Evolutionary conservation across 2,797 vertebrate species (phyloP).

Genomic region (Pseudotriccus pelzelni): DNA sequence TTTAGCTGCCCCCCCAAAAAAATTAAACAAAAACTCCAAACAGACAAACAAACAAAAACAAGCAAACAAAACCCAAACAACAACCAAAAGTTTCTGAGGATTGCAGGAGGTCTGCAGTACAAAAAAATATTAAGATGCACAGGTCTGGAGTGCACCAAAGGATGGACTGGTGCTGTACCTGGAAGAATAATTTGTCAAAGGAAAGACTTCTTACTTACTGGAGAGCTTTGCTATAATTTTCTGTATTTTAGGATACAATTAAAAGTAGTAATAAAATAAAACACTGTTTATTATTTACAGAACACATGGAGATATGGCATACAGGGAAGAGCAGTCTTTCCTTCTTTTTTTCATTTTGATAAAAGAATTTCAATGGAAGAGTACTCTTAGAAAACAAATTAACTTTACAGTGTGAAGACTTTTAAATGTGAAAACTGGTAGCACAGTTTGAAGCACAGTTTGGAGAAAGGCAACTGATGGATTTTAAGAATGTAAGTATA

Average conservation of each 20-base stretch:
- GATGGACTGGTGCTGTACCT: neutral
- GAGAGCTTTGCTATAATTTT: neutral
- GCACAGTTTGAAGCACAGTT: neutral
- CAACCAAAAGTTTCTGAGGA: neutral
- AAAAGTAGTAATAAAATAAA: conserved; percentile 30
- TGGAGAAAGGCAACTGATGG: neutral
- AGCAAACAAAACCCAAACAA: neutral
- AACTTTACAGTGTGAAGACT: neutral
- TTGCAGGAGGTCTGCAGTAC: neutral
- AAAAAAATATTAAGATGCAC: neutral
- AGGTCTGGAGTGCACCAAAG: neutral
- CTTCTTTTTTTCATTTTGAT: neutral
- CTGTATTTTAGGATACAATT: neutral
- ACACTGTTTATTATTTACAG: neutral
- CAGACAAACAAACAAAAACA: neutral
- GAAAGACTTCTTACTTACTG: neutral
- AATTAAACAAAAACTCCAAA: neutral
- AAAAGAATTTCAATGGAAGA: neutral
- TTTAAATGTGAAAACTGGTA: neutral
- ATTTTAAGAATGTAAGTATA: neutral
- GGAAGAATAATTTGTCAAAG: neutral
- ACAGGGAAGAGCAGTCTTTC: neutral
- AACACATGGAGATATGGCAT: neutral
- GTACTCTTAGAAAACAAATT: neutral
- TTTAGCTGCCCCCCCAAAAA: neutral